Evolutionary conservation across 1,140 invertebrate genomes (phyloP), one percentile per base, ranked within the genome.

Genomic region (Tetramorium simillimum): DNA sequence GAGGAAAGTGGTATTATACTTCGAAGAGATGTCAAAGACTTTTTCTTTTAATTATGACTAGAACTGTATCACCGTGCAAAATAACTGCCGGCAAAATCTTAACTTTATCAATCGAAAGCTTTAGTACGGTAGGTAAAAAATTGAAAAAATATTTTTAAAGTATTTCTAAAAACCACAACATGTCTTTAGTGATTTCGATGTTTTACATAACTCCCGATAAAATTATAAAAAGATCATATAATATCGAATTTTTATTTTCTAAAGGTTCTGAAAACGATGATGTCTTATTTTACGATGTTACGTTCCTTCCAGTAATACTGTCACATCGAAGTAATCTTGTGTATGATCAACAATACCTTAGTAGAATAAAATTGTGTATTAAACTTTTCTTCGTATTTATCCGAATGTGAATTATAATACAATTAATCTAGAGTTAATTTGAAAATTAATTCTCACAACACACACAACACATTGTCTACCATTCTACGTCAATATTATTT

Each of bases 231-330:
- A n/a, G 2, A 40, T 37, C 14, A 78, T 21, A 21, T 24, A 28
- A 67, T 10, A 49, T 21, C 33, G 1, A 0, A 2, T 67, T 51
- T 51, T 80, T 40, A 40, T 53, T 37, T 67, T 69, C 33, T 69
- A 51, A 80, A 80, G 77, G 77, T 69, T 51, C n/a, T 80, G 2
- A 80, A 80, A 80, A 80, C 77, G 2, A 69, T 65, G n/a, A 67
- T 80, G 77, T 80, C 77, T 80, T 80, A 69, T 80, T 69, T 80
- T 21, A 80, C 43, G 18, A 5, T 80, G n/a, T 16, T 80, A 69
- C 77, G 77, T 24, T 69, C 62, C 33, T 67, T 80, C 46, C 77
- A 80, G 43, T 80, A 6, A 69, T 49, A 10, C 7, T 10, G 84
- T 58, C 6, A 73, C 40, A 56, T 37, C n/a, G 28, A 43, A 37